A percentile compares a stretch with the other conserved stretches of the same genome.
These are phyloP conservation scores for Penaeus chinensis DNA, from an alignment of 1,140 invertebrate genomes.

Conservation along the genomic window DNA sequence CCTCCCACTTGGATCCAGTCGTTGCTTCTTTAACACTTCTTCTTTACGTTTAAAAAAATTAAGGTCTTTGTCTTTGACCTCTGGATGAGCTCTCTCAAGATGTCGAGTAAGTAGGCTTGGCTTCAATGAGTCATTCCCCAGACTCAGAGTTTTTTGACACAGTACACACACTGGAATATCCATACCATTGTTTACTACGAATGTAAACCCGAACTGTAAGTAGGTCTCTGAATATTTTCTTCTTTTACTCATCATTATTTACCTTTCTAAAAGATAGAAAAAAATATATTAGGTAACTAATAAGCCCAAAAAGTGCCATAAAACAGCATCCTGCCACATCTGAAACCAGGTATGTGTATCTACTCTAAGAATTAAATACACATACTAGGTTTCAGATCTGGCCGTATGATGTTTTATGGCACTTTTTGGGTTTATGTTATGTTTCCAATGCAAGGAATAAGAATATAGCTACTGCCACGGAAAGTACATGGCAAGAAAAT, in stretches of 20 bases:
- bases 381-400: too few relatives aligned
- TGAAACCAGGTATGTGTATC: too few relatives aligned
- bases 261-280: neutral
- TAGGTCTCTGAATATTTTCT: slow-evolving; percentile 22
- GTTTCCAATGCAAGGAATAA: too few relatives aligned
- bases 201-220: slow-evolving; percentile 14
- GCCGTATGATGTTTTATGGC: too few relatives aligned
- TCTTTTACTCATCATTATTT: slow-evolving; percentile 1
- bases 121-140: slow-evolving; percentile 11
- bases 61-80: slow-evolving; percentile 14
- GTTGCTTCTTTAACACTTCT: slow-evolving; percentile 17
- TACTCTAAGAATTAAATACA: too few relatives aligned
- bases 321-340: too few relatives aligned
- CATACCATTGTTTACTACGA: neutral
- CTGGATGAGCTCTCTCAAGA: slow-evolving; percentile 26
- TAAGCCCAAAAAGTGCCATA: too few relatives aligned
- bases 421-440: too few relatives aligned
- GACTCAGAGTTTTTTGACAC: neutral
- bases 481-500: too few relatives aligned
- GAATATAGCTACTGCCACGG: too few relatives aligned
- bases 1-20: slow-evolving; percentile 27
- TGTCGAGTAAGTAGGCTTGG: slow-evolving; percentile 15
- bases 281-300: too few relatives aligned
- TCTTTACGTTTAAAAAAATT: slow-evolving; percentile 14
- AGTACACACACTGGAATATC: neutral